Evolutionary conservation across 2,888 invertebrate genomes (phyloP), one percentile per base, ranked within the genome.

Genomic region (Agrotis segetum): DNA sequence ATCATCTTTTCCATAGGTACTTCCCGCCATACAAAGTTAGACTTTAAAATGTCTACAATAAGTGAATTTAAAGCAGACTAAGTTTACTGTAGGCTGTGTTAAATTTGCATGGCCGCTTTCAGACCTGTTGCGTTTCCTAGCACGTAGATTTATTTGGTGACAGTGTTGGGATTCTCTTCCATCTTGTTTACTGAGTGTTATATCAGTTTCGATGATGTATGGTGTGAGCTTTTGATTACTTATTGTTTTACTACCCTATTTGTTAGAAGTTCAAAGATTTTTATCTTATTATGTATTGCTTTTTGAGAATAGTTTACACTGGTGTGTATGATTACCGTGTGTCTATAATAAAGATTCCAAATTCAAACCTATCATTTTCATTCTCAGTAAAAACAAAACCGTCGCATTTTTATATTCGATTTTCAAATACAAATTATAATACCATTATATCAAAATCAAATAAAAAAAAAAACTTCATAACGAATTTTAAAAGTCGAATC

Each of bases 61-160:
- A 60, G 61, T 79, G 62, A 78, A 82, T 79, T 62, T 62, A 63
- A 68, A 71, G 53, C 40, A 50, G 55, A 63, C 59, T 11, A 83
- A 83, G 76, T 81, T 84, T 72, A 62, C 63, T 53, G 75, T 84
- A 84, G 86, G 85, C 82, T 63, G 75, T 66, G 67, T 79, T 75
- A 73, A 83, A 81, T 80, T 82, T 80, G 84, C 81, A 82, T 83
- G 78, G 68, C 67, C 61, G 73, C 60, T 60, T 59, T 65, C 47
- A 74, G 79, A 85, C 85, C 86, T 85, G 85, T 85, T 85, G 85
- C 86, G 56, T 78, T 64, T 62, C 59, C 59, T 61, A 53, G 67
- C 69, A 55, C 70, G 67, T 73, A 76, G 60, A 85, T 85, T 81
- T 85, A 79, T 85, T 84, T 77, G 79, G 82, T 65, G 73, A 82